A percentile compares a stretch with the other conserved stretches of the same genome.
These are phyloP conservation scores for Perca flavescens DNA, from an alignment of 2,113 vertebrate species.

Conservation along the genomic window DNA sequence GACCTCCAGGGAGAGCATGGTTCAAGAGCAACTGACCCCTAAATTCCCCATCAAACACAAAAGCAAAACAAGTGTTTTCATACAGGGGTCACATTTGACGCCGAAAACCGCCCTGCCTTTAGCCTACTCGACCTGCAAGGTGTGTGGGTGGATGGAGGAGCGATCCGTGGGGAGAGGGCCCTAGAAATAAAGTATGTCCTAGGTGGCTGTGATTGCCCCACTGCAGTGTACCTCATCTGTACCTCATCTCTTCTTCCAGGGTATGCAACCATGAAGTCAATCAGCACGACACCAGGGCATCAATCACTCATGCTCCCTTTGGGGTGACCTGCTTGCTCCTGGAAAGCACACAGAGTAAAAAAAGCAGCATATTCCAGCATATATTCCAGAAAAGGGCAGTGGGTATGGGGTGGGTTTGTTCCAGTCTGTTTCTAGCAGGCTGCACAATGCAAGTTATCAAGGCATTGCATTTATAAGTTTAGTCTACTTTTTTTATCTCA, in stretches of 20 bases:
- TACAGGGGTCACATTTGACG: constrained; percentile 55
- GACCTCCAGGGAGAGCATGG: constrained; percentile 58
- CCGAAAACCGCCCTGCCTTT: constrained; percentile 50
- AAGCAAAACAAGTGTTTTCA: constrained; percentile 66
- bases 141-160: constrained; percentile 58
- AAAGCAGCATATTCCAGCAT: constrained; percentile 23
- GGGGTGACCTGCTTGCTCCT: constrained; percentile 71
- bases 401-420: constrained; percentile 13
- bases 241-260: constrained; percentile 77
- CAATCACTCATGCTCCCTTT: constrained; percentile 78
- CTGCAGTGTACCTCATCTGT: constrained; percentile 65
- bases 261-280: constrained; percentile 81
- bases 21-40: constrained; percentile 70
- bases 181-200: constrained; percentile 68
- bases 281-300: constrained; percentile 78
- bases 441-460: constrained; percentile 29
- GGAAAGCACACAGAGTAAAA: constrained; percentile 52
- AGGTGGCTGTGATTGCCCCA: constrained; percentile 62
- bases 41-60: constrained; percentile 67
- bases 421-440: constrained; percentile 25
- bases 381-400: constrained; percentile 43
- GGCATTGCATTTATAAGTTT: constrained; percentile 43
- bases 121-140: constrained; percentile 58
- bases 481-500: constrained; percentile 49
- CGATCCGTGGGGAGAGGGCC: constrained; percentile 47